These are phyloP conservation scores for Octodon degus DNA, from an alignment of 2,113 vertebrate species.

Conservation along the genomic window DNA sequence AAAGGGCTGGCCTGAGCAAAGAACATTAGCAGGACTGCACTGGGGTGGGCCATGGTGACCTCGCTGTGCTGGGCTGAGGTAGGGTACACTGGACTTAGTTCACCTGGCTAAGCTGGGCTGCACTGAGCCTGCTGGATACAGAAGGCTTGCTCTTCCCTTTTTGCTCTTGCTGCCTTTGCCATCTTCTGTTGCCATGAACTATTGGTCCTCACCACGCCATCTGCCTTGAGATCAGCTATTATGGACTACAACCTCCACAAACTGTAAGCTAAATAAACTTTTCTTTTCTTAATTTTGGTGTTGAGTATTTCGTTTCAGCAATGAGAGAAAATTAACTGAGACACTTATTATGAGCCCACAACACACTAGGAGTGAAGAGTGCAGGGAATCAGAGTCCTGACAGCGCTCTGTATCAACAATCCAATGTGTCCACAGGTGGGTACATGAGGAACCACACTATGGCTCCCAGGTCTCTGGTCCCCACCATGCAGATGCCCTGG, in stretches of 20 bases:
- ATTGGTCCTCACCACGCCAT: too few species aligned
- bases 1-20: accelerated
- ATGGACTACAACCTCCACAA: too few species aligned
- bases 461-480: neutral
- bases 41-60: accelerated
- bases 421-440: neutral
- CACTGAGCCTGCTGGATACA: neutral
- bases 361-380: neutral
- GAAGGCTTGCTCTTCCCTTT: neutral
- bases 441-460: neutral
- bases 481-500: too few species aligned
- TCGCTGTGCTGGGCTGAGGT: neutral
- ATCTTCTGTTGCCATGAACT: too few species aligned
- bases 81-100: neutral
- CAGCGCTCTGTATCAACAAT: neutral
- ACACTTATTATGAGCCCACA: neutral
- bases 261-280: too few species aligned
- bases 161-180: too few species aligned
- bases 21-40: accelerated
- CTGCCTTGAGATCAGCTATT: too few species aligned
- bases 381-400: neutral
- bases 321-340: too few species aligned
- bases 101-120: neutral
- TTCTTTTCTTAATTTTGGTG: too few species aligned
- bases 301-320: too few species aligned